Evolutionary conservation across 2,888 invertebrate genomes (phyloP).

Genomic region (Hirtodrosophila alboralis): DNA sequence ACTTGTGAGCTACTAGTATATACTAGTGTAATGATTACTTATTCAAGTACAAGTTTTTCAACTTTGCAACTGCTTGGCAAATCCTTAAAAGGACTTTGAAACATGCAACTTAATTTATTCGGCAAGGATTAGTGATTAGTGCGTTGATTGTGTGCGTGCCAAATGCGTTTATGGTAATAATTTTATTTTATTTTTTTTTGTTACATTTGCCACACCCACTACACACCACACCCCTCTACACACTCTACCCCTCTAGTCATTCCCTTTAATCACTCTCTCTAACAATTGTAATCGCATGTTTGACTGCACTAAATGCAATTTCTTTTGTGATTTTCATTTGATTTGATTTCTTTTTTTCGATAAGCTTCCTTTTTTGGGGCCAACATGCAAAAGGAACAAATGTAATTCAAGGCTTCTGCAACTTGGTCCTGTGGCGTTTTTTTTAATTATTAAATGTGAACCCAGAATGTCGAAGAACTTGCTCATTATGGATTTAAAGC

Average conservation of each 20-base stretch:
- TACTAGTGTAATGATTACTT: no score
- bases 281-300: constrained; percentile 61
- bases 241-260: neutral
- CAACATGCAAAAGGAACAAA: constrained; percentile 57
- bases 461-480: constrained; percentile 44
- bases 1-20: no score
- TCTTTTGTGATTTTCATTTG: constrained; percentile 27
- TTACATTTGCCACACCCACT: constrained; percentile 34
- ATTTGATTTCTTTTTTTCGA: constrained; percentile 41
- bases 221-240: neutral
- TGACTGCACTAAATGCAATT: constrained; percentile 71
- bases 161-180: constrained; percentile 20
- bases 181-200: no score
- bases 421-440: constrained; percentile 29
- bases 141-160: constrained; percentile 48
- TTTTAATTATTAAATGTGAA: constrained; percentile 67
- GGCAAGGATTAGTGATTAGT: constrained; percentile 10
- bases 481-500: constrained; percentile 60
- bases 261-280: neutral
- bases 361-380: constrained; percentile 22
- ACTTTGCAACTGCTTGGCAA: constrained; percentile 4
- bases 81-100: neutral
- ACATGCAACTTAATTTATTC: constrained; percentile 6
- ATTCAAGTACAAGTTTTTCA: neutral
- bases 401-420: constrained; percentile 1